Conservation (phyloP, 2,113 vertebrate species). For the Ophthalmolycus amberensis region DNA sequence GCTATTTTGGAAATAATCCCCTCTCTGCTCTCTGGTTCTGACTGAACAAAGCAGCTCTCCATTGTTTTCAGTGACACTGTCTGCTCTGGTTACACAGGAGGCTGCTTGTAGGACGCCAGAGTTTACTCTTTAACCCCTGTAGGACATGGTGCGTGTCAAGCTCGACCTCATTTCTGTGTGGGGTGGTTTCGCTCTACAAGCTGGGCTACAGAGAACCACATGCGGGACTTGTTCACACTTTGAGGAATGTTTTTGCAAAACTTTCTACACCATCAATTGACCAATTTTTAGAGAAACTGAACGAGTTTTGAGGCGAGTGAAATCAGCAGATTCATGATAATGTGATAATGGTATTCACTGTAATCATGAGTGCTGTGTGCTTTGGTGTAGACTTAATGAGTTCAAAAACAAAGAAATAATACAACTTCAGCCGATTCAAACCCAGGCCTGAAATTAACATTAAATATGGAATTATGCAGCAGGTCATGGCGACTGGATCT, state of each 20-base stretch:
- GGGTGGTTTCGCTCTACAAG: slow-evolving; percentile 17
- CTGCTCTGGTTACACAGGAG: slow-evolving; percentile 60
- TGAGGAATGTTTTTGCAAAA: slow-evolving; percentile 12
- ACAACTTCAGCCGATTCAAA: not conserved
- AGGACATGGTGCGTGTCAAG: slow-evolving; percentile 36
- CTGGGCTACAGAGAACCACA: not conserved
- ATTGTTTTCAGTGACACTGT: slow-evolving; percentile 62
- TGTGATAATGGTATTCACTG: slow-evolving; percentile 46
- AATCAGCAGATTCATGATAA: slow-evolving; percentile 38
- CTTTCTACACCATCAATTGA: not conserved
- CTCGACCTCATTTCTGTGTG: slow-evolving; percentile 27
- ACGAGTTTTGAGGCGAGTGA: not conserved
- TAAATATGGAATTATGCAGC: not conserved
- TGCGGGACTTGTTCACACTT: not conserved
- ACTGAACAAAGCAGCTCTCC: slow-evolving; percentile 55
- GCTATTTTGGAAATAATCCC: slow-evolving; percentile 74
- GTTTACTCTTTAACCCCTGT: slow-evolving; percentile 65
- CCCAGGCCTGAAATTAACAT: not conserved
- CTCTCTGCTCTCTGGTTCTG: slow-evolving; percentile 57
- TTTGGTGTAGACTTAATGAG: slow-evolving; percentile 20
- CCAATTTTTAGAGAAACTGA: slow-evolving; percentile 13
- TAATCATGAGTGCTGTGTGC: slow-evolving; percentile 20
- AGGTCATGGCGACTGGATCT: not conserved
- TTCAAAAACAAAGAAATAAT: slow-evolving; percentile 1
- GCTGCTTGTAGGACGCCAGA: slow-evolving; percentile 43